Evolutionary conservation across 1,140 invertebrate genomes (phyloP), one percentile per base, ranked within the genome.

Genomic region (Eupristina koningsbergeri): DNA sequence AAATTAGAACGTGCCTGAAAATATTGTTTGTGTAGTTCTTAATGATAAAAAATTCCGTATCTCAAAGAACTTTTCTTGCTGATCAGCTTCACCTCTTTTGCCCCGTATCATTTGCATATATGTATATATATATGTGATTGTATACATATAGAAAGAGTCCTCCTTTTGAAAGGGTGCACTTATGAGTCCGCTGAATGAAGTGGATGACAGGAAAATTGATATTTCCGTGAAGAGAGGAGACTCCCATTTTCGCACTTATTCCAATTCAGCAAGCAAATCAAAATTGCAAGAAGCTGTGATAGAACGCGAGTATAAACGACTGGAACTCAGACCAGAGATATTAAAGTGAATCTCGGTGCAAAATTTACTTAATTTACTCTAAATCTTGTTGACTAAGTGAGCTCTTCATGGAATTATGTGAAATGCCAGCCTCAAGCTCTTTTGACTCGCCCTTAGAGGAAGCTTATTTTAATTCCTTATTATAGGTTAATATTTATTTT

Each of bases 161-260:
- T 13, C 22, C 22, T 22, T 50, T 50, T 50, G 69, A 81, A 74
- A 75, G 69, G 71, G 36, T 64, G 81, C 80, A 82, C 74, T 83
- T 83, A 77, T 58, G 73, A 74, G 2, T n/a, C 61, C 31, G 58
- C 69, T 7, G 41, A 75, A 75, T 41, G 15, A 74, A 75, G 80
- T 64, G 71, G 73, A 77, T 77, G 81, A 77, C 74, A 47, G 74
- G 61, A 83, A 83, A 71, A 83, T 83, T 78, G 75, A 83, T 78
- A 63, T 83, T 78, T 83, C 53, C 75, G 75, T 7, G 64, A 7
- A 7, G 34, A 22, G 34, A 26, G 73, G 64, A n/a, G 19, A 11
- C 36, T 15, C 64, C 34, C 29, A 26, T 31, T 50, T 36, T 41
- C 71, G 77, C 80, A 81, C 69, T 74, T 74, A 74, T 81, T 74